These are phyloP conservation scores for Euphysa ruthae DNA, from an alignment of 30 jellyfish, hydroid and myxozoan species.

Conservation along the genomic window DNA sequence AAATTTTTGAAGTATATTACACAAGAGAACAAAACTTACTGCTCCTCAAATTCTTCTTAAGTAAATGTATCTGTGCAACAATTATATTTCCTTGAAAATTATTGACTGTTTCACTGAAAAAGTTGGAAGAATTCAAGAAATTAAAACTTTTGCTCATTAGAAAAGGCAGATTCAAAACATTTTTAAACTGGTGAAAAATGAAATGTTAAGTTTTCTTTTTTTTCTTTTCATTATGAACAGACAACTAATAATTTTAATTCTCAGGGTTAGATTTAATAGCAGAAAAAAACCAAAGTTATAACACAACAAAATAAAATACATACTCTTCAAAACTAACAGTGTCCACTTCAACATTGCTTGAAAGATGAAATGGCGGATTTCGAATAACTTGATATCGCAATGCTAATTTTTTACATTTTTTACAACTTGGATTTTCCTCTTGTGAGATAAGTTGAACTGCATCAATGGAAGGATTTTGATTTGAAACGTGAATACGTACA, in stretches of 20 bases:
- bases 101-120: too few relatives aligned
- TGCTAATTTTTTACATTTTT: conserved; percentile 39
- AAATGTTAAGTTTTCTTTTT: too few relatives aligned
- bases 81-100: too few relatives aligned
- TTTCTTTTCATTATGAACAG: too few relatives aligned
- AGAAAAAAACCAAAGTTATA: not conserved
- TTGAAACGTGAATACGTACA: conserved; percentile 34
- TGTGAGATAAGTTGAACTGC: conserved; percentile 76
- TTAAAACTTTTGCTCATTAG: too few relatives aligned
- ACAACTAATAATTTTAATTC: not conserved
- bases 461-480: conserved; percentile 44
- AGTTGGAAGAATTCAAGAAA: too few relatives aligned
- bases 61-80: too few relatives aligned
- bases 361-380: conserved; percentile 43
- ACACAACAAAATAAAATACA: not conserved
- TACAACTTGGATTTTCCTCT: conserved; percentile 43
- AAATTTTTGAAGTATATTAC: too few relatives aligned
- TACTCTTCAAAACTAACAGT: not conserved
- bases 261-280: not conserved
- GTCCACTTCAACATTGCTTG: not conserved
- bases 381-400: conserved; percentile 43
- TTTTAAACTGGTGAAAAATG: too few relatives aligned
- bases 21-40: too few relatives aligned
- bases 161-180: too few relatives aligned
- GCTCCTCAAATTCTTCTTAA: too few relatives aligned